phyloP scores from a whole-genome alignment of 2,113 vertebrate genomes.

The Myxocyprinus asiaticus region DNA sequence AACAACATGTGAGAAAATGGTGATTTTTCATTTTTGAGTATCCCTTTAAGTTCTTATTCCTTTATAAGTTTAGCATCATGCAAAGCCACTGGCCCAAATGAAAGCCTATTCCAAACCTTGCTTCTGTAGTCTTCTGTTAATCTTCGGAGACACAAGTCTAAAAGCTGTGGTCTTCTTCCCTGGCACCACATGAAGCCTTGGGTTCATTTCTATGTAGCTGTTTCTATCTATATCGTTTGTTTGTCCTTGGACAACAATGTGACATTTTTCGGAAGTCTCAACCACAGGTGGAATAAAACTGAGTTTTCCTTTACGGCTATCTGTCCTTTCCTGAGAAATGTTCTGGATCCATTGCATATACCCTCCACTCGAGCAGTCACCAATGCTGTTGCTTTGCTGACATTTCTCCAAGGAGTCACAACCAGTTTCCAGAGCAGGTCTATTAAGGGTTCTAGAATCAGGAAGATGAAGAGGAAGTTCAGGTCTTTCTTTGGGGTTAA shows the following conservation, averaged over 20 bases:
- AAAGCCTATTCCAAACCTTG: constrained; percentile 76
- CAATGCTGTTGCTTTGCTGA: not conserved
- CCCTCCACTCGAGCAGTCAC: not conserved
- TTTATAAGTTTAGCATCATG: not conserved
- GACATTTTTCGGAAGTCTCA: constrained; percentile 77
- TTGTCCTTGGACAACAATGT: constrained; percentile 74
- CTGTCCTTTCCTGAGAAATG: not conserved
- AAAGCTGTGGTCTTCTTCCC: constrained; percentile 79
- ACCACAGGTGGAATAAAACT: constrained; percentile 69
- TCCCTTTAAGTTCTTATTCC: not conserved
- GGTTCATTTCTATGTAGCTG: constrained; percentile 62
- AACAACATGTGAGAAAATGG: too few relatives aligned
- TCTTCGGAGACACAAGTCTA: constrained; percentile 80
- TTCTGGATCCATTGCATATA: not conserved
- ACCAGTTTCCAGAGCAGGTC: not conserved
- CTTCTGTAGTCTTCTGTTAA: constrained; percentile 64
- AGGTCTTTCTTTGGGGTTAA: constrained; percentile 32
- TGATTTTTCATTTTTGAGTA: too few relatives aligned
- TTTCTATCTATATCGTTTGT: constrained; percentile 53
- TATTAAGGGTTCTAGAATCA: constrained; percentile 43
- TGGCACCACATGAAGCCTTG: constrained; percentile 74
- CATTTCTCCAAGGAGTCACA: not conserved
- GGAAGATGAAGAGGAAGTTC: constrained; percentile 69
- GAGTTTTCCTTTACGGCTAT: constrained; percentile 5
- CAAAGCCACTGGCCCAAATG: not conserved